Base-by-base conservation (phyloP, 1,140 invertebrate species). In the Drosophila biarmipes region DNA sequence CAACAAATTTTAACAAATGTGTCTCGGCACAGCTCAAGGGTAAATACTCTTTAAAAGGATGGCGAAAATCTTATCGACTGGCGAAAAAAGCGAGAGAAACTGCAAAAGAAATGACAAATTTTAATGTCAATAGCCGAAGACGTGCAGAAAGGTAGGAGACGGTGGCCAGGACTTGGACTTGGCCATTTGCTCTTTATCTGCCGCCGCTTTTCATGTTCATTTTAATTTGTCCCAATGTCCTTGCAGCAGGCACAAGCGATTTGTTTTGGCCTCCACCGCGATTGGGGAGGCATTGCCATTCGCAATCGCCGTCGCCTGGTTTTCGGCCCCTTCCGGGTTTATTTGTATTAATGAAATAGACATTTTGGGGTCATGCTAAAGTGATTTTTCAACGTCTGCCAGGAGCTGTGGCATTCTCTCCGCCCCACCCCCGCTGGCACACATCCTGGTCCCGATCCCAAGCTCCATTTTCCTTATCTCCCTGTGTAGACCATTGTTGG, bases 261-360 rank as follows among this genome's bases (percentile, higher is more conserved):
- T 87, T 87, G 82, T 87, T 89, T 86, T 81, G 82, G 55, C 73
- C 61, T 57, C 42, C 64, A 38, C 43, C 53, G 74, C 38, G 66
- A 69, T 66, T 80, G 66, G 72, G 53, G 37, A 35, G 27, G 40
- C 49, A 29, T 40, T 54, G 27, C 35, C 49, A 29, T 40, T 54
- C 43, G 34, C 11, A 8, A 31, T 62, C n/a, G n/a, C n/a, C n/a
- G n/a, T 34, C 24, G 38, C 35, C 43, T 35, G 58, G 69, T 56
- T 49, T 58, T 51, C 46, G 67, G 74, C 51, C 71, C 66, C 49
- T 57, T 53, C 73, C 67, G 67, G 84, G 72, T 87, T 89, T 87
- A 87, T 90, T 90, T 90, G 82, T 87, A 90, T 90, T 87, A 90
- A 90, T 90, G 81, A 90, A 90, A 90, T 90, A 78, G 87, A 90